Evolutionary conservation across 1,140 invertebrate genomes (phyloP).

Genomic region (Sycobia sp.): DNA sequence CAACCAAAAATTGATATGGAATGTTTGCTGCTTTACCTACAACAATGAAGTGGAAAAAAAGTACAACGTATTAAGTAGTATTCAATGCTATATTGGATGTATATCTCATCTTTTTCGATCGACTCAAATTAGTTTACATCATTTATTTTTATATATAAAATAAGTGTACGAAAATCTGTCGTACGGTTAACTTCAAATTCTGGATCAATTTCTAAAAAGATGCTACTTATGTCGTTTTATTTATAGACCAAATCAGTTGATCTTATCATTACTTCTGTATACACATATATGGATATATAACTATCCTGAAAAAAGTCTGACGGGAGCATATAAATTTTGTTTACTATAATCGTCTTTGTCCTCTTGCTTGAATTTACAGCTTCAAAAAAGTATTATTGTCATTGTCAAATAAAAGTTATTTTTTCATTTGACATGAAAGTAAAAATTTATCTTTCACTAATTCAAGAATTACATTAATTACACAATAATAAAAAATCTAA

Average conservation of each 20-base stretch:
- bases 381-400: slow-evolving; percentile 36
- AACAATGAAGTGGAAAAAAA: too few relatives aligned
- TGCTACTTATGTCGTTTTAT: too few relatives aligned
- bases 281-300: slow-evolving; percentile 9
- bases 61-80: too few relatives aligned
- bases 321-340: slow-evolving; percentile 11
- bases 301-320: slow-evolving; percentile 26
- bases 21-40: too few relatives aligned
- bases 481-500: slow-evolving; percentile 4
- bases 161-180: slow-evolving; percentile 12
- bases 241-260: not conserved
- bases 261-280: not conserved
- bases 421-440: too few relatives aligned
- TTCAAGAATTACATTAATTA: not conserved
- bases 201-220: too few relatives aligned
- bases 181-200: slow-evolving; percentile 17
- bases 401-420: slow-evolving; percentile 32
- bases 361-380: slow-evolving; percentile 11
- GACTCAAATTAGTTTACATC: too few relatives aligned
- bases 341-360: not conserved
- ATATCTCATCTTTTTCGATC: too few relatives aligned
- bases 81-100: too few relatives aligned
- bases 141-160: not conserved
- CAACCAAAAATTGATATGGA: too few relatives aligned
- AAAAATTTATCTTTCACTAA: not conserved